These are phyloP conservation scores for Palaemon carinicauda DNA, from an alignment of 1,140 invertebrate species.

Conservation along the genomic window DNA sequence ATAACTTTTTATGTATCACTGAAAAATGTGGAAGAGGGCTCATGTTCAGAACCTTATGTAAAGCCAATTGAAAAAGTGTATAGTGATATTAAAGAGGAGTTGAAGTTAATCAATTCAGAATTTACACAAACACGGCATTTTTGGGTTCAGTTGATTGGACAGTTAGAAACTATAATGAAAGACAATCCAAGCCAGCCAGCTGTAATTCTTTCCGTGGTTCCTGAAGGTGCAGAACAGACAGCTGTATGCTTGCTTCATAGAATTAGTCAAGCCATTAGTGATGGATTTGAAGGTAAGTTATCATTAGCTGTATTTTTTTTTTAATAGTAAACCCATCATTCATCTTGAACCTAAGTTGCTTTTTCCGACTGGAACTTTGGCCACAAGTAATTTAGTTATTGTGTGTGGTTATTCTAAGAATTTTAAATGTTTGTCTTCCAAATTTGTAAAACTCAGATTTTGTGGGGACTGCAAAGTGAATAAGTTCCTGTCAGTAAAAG, in stretches of 20 bases:
- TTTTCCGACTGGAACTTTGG: no score
- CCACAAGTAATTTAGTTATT: no score
- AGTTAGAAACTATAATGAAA: constrained; percentile 32
- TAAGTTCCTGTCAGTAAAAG: no score
- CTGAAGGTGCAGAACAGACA: constrained; percentile 25
- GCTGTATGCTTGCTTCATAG: constrained; percentile 35
- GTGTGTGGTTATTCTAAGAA: no score
- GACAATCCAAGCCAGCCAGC: constrained; percentile 19
- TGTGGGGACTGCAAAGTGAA: no score
- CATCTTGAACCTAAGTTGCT: no score
- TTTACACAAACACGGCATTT: constrained; percentile 13
- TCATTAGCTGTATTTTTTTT: no score
- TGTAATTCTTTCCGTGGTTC: constrained; percentile 42
- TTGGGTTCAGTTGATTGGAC: constrained; percentile 29
- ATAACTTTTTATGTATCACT: no score
- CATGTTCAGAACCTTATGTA: neutral
- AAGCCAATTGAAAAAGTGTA: constrained; percentile 30
- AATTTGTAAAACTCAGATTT: no score
- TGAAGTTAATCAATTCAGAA: neutral
- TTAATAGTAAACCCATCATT: no score
- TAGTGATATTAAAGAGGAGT: constrained; percentile 7
- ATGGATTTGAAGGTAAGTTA: constrained; percentile 51
- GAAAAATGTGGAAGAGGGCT: neutral
- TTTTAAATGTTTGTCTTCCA: no score
- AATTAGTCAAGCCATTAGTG: constrained; percentile 14